These are phyloP conservation scores for Caenorhabditis becei DNA, from an alignment of 2,888 invertebrate species.

Conservation along the genomic window DNA sequence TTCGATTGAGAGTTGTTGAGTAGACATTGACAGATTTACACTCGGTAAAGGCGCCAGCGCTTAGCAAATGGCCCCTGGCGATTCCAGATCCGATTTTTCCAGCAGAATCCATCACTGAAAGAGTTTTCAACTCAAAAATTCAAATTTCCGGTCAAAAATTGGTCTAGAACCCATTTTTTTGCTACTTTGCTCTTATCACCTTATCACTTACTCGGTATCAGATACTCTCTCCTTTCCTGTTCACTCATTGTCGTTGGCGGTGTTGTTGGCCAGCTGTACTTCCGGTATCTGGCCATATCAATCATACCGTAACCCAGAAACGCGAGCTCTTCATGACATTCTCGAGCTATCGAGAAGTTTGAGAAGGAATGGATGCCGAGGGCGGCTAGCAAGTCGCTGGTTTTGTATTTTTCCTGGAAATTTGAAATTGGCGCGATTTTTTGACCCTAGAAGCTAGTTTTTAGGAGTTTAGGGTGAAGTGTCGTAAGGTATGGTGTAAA, in stretches of 20 bases:
- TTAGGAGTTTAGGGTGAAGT: too few species aligned
- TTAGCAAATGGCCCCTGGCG: conserved; percentile 48
- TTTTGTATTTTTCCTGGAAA: conserved; percentile 49
- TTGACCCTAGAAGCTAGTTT: too few species aligned
- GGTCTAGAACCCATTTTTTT: background rate
- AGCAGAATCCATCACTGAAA: conserved; percentile 68
- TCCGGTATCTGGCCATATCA: conserved; percentile 29
- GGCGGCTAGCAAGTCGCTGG: conserved; percentile 43
- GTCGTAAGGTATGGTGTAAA: too few species aligned
- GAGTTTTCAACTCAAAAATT: too few species aligned
- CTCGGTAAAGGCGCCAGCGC: conserved; percentile 50
- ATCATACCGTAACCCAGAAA: conserved; percentile 59
- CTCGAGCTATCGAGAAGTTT: conserved; percentile 32
- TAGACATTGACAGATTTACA: conserved; percentile 49
- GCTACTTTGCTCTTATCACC: background rate
- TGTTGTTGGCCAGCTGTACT: background rate
- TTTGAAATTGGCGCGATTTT: background rate
- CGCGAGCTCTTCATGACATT: conserved; percentile 50
- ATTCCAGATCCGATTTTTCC: conserved; percentile 68
- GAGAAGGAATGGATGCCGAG: conserved; percentile 36
- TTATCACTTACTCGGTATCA: conserved; percentile 48
- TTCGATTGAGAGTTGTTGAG: conserved; percentile 47
- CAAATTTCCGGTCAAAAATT: background rate
- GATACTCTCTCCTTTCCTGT: conserved; percentile 38
- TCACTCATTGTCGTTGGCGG: conserved; percentile 45